Conservation (phyloP, 1,140 invertebrate species). For the Caenorhabditis inopinata region DNA sequence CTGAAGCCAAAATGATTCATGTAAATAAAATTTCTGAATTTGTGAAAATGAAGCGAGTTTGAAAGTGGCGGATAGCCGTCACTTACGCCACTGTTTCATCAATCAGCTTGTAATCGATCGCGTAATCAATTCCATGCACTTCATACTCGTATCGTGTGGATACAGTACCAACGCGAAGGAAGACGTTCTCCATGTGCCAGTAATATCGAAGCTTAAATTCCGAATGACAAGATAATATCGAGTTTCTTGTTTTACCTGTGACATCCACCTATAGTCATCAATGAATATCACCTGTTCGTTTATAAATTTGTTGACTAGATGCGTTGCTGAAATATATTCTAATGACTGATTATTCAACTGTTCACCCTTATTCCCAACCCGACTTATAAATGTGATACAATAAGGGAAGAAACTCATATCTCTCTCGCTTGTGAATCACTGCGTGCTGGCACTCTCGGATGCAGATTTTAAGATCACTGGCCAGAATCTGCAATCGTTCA, state of each 20-base stretch:
- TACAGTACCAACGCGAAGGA: background rate
- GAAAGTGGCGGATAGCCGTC: no score
- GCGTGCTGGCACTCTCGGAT: background rate
- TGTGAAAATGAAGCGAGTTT: background rate
- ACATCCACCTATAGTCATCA: conserved; percentile 5
- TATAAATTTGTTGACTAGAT: background rate
- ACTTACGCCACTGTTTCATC: background rate
- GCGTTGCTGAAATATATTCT: background rate
- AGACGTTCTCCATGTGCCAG: conserved; percentile 26
- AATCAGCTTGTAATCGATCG: background rate
- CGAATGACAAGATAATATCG: no score
- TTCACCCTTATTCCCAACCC: no score
- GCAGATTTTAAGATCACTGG: background rate
- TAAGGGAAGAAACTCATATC: background rate
- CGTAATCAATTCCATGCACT: background rate
- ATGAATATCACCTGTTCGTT: conserved; percentile 7
- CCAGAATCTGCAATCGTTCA: background rate
- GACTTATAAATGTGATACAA: conserved; percentile 4
- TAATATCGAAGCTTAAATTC: background rate
- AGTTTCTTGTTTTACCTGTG: background rate
- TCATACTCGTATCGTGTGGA: conserved; percentile 27
- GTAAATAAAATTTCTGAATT: background rate
- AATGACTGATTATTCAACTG: no score
- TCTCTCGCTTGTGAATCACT: background rate
- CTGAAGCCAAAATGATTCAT: conserved; percentile 21